Percentiles rank a stretch among this genome's conserved stretches.
phyloP scores from a whole-genome alignment of 2,797 vertebrate species.

The Gymnocypris eckloni region DNA sequence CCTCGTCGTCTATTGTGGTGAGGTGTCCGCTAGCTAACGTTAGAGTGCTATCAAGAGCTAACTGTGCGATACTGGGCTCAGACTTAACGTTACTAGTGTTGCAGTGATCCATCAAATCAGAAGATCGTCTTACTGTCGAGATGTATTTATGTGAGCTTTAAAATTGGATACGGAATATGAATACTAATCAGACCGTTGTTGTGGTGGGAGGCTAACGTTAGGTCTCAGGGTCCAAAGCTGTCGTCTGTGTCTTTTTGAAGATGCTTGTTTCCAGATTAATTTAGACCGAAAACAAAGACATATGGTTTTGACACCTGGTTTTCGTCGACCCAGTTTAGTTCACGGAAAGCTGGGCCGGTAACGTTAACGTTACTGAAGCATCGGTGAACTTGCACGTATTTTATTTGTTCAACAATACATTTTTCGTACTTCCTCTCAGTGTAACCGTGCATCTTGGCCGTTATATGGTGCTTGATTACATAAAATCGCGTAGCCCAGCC shows the following conservation, averaged over 20 bases:
- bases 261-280: background rate
- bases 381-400: background rate
- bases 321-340: constrained; percentile 22
- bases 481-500: background rate
- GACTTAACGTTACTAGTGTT: background rate
- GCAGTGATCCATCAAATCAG: background rate
- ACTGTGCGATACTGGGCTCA: constrained; percentile 2
- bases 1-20: constrained; percentile 55
- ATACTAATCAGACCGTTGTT: constrained; percentile 5
- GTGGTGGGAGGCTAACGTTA: background rate
- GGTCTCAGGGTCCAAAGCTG: background rate
- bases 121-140: background rate
- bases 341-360: background rate
- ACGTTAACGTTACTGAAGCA: background rate
- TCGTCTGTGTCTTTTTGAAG: constrained; percentile 1
- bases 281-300: background rate
- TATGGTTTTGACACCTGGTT: background rate
- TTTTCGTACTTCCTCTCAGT: background rate
- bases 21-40: constrained; percentile 46
- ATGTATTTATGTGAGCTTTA: background rate
- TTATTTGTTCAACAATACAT: background rate
- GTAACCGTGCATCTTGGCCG: background rate
- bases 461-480: background rate
- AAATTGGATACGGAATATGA: background rate
- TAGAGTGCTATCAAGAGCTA: constrained; percentile 39